Evolutionary conservation across 2,113 vertebrate genomes (phyloP), one percentile per base, ranked within the genome.

Genomic region (Cisticola juncidis): DNA sequence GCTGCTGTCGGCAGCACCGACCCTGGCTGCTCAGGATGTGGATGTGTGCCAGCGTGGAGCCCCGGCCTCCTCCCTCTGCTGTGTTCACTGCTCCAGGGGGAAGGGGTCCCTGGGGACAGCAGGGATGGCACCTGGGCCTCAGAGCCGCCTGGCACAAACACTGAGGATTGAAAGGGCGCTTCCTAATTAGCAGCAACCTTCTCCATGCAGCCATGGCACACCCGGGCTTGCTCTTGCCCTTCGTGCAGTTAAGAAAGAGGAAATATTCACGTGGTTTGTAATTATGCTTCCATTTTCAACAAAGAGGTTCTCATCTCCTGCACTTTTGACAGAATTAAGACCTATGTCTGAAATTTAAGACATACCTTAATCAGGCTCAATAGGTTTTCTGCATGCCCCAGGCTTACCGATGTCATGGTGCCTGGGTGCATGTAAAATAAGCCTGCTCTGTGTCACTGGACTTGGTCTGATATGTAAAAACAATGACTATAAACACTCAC

Each of bases 331-430:
- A 68, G 83, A 89, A 90, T 88, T 61, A 47, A 91, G 80, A 65
- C 36, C 68, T 73, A 36, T 0, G 11, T 42, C 62, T 94, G 81
- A 91, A 94, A 94, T 94, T 87, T 65, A 89, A 97, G 95, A 74
- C 69, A 88, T 73, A 84, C 62, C 87, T 95, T 94, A 94, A 97
- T 97, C 88, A 81, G 81, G 73, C 54, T 83, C 81, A 71, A 57
- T 81, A 50, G 64, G 51, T 86, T 96, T 95, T 73, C 68, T 70
- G 86, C 77, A 44, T 58, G 85, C 90, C 95, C 73, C 62, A 48
- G 88, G 93, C 72, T 83, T n/a, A 50, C 21, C 3, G 1, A 81
- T 92, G 74, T 91, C 72, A 77, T 91, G 92, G 87, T 86, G 72
- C 89, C 50, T 38, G 85, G 60, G 58, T 70, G 61, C 28, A 48